Conservation (phyloP, 2,797 vertebrate species). For the Sebastes itinus region DNA sequence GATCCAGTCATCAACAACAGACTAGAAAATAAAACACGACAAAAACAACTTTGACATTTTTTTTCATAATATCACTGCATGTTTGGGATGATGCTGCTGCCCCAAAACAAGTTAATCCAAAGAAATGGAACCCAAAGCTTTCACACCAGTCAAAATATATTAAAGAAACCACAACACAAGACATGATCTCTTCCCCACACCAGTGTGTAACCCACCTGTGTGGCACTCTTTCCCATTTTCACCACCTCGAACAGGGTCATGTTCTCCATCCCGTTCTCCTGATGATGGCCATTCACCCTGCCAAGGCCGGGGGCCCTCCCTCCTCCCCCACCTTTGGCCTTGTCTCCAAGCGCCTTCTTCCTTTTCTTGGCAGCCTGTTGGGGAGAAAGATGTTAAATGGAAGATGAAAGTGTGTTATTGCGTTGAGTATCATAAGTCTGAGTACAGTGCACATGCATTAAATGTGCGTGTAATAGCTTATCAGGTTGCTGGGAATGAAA, state of each 20-base stretch:
- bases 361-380: conserved; percentile 88
- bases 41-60: not conserved
- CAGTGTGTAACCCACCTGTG: conserved; percentile 85
- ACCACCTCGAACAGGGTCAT: conserved; percentile 97
- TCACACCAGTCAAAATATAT: not conserved
- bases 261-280: conserved; percentile 95
- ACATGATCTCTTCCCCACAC: not conserved
- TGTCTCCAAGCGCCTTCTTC: conserved; percentile 88
- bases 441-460: not conserved
- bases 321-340: conserved; percentile 83
- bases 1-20: conserved; percentile 97
- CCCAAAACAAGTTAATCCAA: not conserved
- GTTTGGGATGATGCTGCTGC: not conserved
- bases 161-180: not conserved
- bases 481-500: not conserved
- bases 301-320: conserved; percentile 81
- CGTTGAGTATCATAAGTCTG: not conserved
- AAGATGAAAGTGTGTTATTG: not conserved
- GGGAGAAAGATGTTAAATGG: not conserved
- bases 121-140: not conserved
- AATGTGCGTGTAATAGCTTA: not conserved
- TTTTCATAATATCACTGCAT: not conserved
- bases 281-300: conserved; percentile 94
- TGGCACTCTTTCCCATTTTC: conserved; percentile 96
- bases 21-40: conserved; percentile 66